These are phyloP conservation scores for Penelope pileata DNA, from an alignment of 2,113 vertebrate species.

Conservation along the genomic window DNA sequence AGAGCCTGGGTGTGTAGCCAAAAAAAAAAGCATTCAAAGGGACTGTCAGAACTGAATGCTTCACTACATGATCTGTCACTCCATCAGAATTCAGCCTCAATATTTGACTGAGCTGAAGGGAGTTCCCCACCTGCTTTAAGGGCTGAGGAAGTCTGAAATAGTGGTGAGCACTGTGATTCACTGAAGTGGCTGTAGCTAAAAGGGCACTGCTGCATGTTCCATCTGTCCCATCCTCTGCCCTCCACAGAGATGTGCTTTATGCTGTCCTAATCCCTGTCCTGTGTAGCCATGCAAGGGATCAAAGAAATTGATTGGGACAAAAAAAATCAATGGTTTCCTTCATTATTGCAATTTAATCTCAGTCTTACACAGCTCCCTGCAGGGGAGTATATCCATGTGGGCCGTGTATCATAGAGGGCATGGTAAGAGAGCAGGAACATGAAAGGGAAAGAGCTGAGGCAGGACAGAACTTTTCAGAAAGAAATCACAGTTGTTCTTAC, in stretches of 20 bases:
- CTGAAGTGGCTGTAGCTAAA: background rate
- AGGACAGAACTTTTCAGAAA: background rate
- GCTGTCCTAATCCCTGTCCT: background rate
- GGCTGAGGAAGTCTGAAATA: background rate
- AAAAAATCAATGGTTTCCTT: background rate
- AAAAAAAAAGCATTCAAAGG: background rate
- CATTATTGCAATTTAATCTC: rapidly evolving
- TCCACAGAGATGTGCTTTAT: background rate
- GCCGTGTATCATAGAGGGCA: background rate
- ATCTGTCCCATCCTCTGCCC: background rate
- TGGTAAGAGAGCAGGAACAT: background rate
- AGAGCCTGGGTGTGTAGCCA: background rate
- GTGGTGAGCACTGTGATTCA: background rate
- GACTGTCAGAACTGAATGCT: background rate
- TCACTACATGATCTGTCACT: background rate
- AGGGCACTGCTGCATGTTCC: background rate
- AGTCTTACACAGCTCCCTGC: background rate
- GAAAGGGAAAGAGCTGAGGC: background rate
- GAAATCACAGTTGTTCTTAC: background rate
- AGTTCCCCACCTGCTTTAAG: background rate
- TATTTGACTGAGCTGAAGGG: background rate
- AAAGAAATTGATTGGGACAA: background rate
- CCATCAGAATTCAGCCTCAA: background rate
- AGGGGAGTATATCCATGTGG: background rate
- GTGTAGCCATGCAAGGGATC: background rate